Base-by-base conservation (phyloP, 2,888 invertebrate genomes). In the Pasiphila rectangulata region DNA sequence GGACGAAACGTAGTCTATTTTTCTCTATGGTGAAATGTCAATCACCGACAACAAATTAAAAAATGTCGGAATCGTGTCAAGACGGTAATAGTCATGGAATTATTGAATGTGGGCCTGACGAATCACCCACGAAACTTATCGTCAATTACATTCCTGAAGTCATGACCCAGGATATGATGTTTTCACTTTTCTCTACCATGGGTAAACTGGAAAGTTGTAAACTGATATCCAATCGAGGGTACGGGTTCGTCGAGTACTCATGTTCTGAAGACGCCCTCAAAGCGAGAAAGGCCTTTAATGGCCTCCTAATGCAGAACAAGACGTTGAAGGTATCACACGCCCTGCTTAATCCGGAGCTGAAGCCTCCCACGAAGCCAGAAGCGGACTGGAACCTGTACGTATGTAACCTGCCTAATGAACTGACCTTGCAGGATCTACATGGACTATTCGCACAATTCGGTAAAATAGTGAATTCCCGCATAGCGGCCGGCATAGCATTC, bases 61-160 rank as follows among this genome's bases (percentile, higher is more conserved):
- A 89, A 89, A 89, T 89, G 89, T 89, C 89, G 89, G 89, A 89
- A 84, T 88, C 89, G 89, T 89, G 89, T 89, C 89, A 89, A 83
- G 89, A 88, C 85, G 87, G 83, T 87, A 89, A 86, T 87, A 88
- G 89, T 88, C 89, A 89, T 79, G 89, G 85, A 85, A 86, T 72
- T 85, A 85, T 78, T 77, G 89, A 89, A 82, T 85, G 75, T 85
- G 83, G 88, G 72, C 80, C 88, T 63, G 89, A 89, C 66, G 89
- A 89, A 84, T 89, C 89, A 75, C 89, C 89, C 65, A 90, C 89
- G 61, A 90, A 90, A 79, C 89, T 90, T 79, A 90, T 90, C 75
- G 86, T 90, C 79, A 90, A 90, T 83, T 90, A 90, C 79, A 89
- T 90, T 83, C 89, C 89, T 69, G 89, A 90, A 83, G 86, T 89